Evolutionary conservation across 1,140 invertebrate genomes (phyloP), one percentile per base, ranked within the genome.

Genomic region (Chymomyza costata): DNA sequence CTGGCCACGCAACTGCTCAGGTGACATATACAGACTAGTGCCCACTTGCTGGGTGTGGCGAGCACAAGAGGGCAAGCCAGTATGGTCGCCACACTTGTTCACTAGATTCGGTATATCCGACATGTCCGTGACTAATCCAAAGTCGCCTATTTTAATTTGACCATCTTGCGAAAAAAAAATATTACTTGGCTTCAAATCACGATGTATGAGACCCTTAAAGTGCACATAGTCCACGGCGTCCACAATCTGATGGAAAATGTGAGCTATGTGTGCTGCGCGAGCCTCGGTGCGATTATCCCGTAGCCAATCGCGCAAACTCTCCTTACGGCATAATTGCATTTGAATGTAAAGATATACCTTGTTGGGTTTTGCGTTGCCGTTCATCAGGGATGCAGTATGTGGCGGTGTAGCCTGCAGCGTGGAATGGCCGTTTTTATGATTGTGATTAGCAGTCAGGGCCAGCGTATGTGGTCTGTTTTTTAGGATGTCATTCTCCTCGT

Each of bases 181-280:
- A 86, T 99, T 98, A 37, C 95, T 96, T 1, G 97, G 97, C 91
- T 99, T 98, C 14, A 99, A 89, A 87, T 99, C 97, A 44, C 97
- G 89, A 86, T 99, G 97, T 84, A 99, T 98, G 0, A 99, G 88
- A 2, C 94, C 93, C 64, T 93, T 91, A 0, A 92, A 84, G 87
- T 99, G 97, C 0, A 99, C 93, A 87, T 99, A 99, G 53, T 97
- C 93, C 5, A 99, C 96, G 16, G 96, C 97, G 56, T 92, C 90
- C 0, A 97, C 91, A 71, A 99, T 98, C 86, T 99, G 96, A 69
- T 92, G 89, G 87, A 99, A 99, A 49, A 98, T 92, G 41, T 90
- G 88, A 16, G 94, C 87, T 14, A 94, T 88, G 68, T 89, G 71
- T 0, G 54, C n/a, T 8, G 62, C 31, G 19, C 84, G 65, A 5